Base-by-base conservation (phyloP, 1,140 invertebrate genomes). In the Tribolium castaneum region DNA sequence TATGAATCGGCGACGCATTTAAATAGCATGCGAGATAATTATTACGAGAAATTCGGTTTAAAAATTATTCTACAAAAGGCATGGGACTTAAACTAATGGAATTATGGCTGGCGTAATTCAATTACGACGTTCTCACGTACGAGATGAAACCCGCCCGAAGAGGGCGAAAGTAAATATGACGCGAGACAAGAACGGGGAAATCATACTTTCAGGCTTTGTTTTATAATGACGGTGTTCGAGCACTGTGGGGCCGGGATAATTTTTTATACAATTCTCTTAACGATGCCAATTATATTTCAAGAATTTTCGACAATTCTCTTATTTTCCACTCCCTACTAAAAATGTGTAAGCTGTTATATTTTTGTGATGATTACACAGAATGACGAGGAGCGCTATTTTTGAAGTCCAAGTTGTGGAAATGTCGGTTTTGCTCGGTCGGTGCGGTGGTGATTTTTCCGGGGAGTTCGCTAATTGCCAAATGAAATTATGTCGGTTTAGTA, bases 61-160 rank as follows among this genome's bases (percentile, higher is more conserved):
- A 35, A 35, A 30, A 39, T 34, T 35, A 66, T 66, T 66, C 59
- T 35, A 30, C 25, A 66, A 66, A 66, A 66, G 34, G 25, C 59
- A 22, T 66, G n/a, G 59, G 59, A 16, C 45, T 66, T 66, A 66
- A 25, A 12, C 25, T 66, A 66, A 66, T 66, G 59, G 30, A 66
- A 66, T 66, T 66, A 66, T 34, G 22, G 59, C 12, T 25, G 12
- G 30, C 34, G 59, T 66, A 66, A 66, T 66, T 66, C 25, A 66
- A 66, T 66, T 66, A 66, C 59, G 59, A 34, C 59, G 59, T 66
- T 66, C 59, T 66, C 59, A 66, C 59, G 59, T 66, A 66, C 59
- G 59, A 66, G 59, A 66, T 66, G 59, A 35, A 66, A 66, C 59
- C 30, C 35, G 45, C 25, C 59, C 59, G 10, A 22, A 25, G 59